Conservation (phyloP, 2,113 vertebrate genomes). For the Hypomesus transpacificus region DNA sequence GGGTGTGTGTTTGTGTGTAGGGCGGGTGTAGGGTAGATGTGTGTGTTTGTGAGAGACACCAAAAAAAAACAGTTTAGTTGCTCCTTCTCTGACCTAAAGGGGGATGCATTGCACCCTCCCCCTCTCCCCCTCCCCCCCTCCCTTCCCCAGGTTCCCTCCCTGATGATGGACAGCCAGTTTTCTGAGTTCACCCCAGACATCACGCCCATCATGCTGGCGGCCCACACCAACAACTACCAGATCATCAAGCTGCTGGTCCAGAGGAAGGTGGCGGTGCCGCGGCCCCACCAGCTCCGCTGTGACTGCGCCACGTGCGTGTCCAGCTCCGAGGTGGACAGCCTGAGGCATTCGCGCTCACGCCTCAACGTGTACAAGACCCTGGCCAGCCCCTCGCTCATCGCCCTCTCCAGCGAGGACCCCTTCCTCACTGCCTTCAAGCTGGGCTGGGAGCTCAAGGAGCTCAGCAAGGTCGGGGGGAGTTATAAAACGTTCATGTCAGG, state of each 20-base stretch:
- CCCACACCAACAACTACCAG: slow-evolving; percentile 98
- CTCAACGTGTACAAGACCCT: slow-evolving; percentile 97
- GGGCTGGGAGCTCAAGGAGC: slow-evolving; percentile 97
- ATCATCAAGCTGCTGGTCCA: slow-evolving; percentile 97
- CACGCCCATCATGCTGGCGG: slow-evolving; percentile 97
- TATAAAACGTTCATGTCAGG: too few relatives aligned
- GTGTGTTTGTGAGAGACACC: too few relatives aligned
- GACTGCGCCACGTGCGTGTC: slow-evolving; percentile 97
- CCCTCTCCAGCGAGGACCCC: slow-evolving; percentile 85
- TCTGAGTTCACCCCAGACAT: slow-evolving; percentile 98
- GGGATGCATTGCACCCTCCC: neutral
- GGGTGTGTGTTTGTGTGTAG: neutral
- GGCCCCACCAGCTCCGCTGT: slow-evolving; percentile 94
- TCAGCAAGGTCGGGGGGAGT: slow-evolving; percentile 78
- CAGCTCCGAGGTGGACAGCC: slow-evolving; percentile 94
- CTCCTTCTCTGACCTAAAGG: neutral
- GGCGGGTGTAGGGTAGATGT: too few relatives aligned
- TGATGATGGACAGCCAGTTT: slow-evolving; percentile 99
- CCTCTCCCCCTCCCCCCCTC: slow-evolving; percentile 2
- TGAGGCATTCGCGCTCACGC: slow-evolving; percentile 90
- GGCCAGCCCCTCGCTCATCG: slow-evolving; percentile 93
- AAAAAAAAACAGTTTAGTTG: too few relatives aligned
- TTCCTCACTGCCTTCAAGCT: slow-evolving; percentile 91
- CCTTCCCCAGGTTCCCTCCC: slow-evolving; percentile 79
- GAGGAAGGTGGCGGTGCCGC: slow-evolving; percentile 89